Base-by-base conservation (phyloP, 2,797 vertebrate genomes). In the Florisuga fusca region DNA sequence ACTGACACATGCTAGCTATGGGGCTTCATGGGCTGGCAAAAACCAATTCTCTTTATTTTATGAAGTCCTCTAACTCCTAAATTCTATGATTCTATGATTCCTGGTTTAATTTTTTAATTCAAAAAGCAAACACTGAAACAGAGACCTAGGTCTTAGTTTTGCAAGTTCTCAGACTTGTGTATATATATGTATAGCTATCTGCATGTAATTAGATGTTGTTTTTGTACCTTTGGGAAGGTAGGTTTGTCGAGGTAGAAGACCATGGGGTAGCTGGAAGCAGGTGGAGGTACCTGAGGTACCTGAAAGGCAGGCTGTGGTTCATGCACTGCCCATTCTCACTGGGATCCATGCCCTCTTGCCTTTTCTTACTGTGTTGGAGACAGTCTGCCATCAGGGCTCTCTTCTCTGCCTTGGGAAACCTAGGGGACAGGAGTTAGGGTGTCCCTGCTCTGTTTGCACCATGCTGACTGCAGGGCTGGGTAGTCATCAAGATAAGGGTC, bases 401-500 rank as follows among this genome's bases (percentile, higher is more conserved):
- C 26, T 48, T 38, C 5, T 71, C 51, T 74, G 51, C 62, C 62
- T 75, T 50, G 27, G 31, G 63, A 57, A 64, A 51, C 19, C 19
- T 61, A 29, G 29, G 62, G 36, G 6, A 10, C 36, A 54, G 26
- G 2, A 1, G 4, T 25, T 78, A 55, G 41, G 21, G 33, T 61
- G 22, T 61, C 31, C 3, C 0, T 0, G 1, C 23, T 16, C 20
- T n/a, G 29, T 55, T 67, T 77, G 53, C 33, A 43, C 15, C 2
- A 0, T 4, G 3, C 33, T 50, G 33, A 31, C 23, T 15, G 11
- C 0, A 1, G 27, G 1, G 1, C 7, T 79, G 21, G 4, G 15
- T 48, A 7, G 22, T 41, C 0, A 0, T 15, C 31, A 48, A 53
- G 27, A 31, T 4, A 62, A 27, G 59, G 18, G 25, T 13, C 31